A percentile compares a stretch with the other conserved stretches of the same genome.
Conservation (phyloP, 2,797 vertebrate genomes). For the Lutjanus campechanus region DNA sequence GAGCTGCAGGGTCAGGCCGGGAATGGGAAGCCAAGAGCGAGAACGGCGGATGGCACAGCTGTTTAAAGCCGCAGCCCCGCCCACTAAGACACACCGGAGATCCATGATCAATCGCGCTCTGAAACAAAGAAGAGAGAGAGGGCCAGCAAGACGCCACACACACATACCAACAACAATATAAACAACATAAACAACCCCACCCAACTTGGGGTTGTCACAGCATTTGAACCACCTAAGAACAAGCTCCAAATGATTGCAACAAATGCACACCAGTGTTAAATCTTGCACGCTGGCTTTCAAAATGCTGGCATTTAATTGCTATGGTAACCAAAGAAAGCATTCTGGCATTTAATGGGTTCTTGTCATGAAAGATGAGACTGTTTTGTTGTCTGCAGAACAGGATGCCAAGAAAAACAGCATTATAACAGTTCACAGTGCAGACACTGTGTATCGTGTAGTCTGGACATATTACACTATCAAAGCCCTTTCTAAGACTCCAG, state of each 20-base stretch:
- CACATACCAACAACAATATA: too few relatives aligned
- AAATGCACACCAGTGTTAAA: neutral
- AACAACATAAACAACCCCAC: too few relatives aligned
- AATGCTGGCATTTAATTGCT: slow-evolving; percentile 4
- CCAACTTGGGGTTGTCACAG: too few relatives aligned
- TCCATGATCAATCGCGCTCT: too few relatives aligned
- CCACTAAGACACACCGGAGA: too few relatives aligned
- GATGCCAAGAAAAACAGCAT: slow-evolving; percentile 7
- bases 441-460: neutral
- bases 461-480: neutral
- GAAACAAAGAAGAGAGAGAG: too few relatives aligned
- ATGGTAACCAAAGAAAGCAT: slow-evolving; percentile 11
- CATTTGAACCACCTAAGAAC: neutral
- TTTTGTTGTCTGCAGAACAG: neutral
- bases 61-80: too few relatives aligned
- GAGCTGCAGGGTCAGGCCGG: too few relatives aligned
- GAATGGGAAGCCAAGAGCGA: too few relatives aligned
- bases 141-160: too few relatives aligned
- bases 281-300: neutral
- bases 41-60: too few relatives aligned
- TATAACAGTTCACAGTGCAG: neutral
- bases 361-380: neutral
- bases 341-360: slow-evolving; percentile 6
- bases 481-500: neutral
- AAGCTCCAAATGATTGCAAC: neutral